phyloP scores from a whole-genome alignment of 2,888 invertebrate species.

The Pecten maximus region DNA sequence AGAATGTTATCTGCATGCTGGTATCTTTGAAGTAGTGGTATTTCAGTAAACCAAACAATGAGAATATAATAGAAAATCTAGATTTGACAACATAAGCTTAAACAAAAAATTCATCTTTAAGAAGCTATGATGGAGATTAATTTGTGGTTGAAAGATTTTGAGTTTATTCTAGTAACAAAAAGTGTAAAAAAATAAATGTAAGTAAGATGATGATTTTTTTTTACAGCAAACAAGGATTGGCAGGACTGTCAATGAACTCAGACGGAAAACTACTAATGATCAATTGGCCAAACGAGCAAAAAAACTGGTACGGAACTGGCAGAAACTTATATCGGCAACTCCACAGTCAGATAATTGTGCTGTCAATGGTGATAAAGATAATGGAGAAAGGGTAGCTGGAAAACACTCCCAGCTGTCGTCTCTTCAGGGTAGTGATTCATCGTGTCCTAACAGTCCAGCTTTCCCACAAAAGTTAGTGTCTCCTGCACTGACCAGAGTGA shows the following conservation, averaged over 20 bases:
- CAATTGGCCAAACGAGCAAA: conserved; percentile 94
- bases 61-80: too few relatives aligned
- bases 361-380: conserved; percentile 58
- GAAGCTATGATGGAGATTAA: too few relatives aligned
- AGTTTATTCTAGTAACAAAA: background rate
- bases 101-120: too few relatives aligned
- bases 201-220: too few relatives aligned
- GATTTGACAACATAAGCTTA: too few relatives aligned
- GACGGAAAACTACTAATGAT: conserved; percentile 92
- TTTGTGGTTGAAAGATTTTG: background rate
- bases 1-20: too few relatives aligned
- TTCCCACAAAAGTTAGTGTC: conserved; percentile 62
- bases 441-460: conserved; percentile 72
- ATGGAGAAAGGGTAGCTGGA: conserved; percentile 74
- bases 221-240: conserved; percentile 95
- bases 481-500: conserved; percentile 56
- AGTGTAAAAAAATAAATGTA: too few relatives aligned
- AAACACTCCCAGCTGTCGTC: conserved; percentile 55
- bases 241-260: conserved; percentile 94
- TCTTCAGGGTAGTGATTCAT: conserved; percentile 52
- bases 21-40: too few relatives aligned
- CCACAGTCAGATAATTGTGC: conserved; percentile 59
- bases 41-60: too few relatives aligned
- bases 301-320: conserved; percentile 95
- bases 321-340: conserved; percentile 87